phyloP scores from a whole-genome alignment of 23 tunicate genomes.

The Diplosoma virens region DNA sequence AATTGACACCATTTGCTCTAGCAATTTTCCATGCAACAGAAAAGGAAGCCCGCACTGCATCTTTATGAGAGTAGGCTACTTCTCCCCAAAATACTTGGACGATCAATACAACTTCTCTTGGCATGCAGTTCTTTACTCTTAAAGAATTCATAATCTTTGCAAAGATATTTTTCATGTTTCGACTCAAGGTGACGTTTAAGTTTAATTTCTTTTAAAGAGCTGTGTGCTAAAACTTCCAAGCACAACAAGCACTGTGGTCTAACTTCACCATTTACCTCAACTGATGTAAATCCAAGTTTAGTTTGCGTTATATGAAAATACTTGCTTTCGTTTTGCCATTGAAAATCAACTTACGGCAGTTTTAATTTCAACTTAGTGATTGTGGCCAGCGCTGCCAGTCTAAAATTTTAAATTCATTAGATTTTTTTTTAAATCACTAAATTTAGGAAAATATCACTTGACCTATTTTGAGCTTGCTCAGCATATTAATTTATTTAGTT shows the following conservation, averaged over 20 bases:
- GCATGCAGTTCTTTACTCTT: constrained; percentile 33
- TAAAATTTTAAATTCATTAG: too few relatives aligned
- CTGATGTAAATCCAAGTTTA: constrained; percentile 49
- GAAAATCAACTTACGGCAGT: too few relatives aligned
- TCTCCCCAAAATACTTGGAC: constrained; percentile 44
- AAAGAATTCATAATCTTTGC: constrained; percentile 19
- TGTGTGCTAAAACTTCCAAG: constrained; percentile 56
- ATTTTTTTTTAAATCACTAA: too few relatives aligned
- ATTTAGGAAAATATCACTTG: too few relatives aligned
- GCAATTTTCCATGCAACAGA: constrained; percentile 39
- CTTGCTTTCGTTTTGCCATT: too few relatives aligned
- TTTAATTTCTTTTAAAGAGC: constrained; percentile 52
- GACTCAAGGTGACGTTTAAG: constrained; percentile 49
- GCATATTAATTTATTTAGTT: too few relatives aligned
- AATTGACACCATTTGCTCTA: too few relatives aligned
- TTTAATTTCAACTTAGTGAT: too few relatives aligned
- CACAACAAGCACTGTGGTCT: constrained; percentile 52
- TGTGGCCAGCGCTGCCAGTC: too few relatives aligned
- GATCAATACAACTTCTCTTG: constrained; percentile 38
- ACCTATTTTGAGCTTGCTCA: too few relatives aligned
- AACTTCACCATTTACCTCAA: constrained; percentile 52
- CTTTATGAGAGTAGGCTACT: constrained; percentile 19
- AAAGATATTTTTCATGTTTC: constrained; percentile 29
- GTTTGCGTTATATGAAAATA: too few relatives aligned
- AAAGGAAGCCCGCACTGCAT: constrained; percentile 54